These are phyloP conservation scores for Cyprinodon diabolis DNA, from an alignment of 2,797 vertebrate species.

Conservation along the genomic window DNA sequence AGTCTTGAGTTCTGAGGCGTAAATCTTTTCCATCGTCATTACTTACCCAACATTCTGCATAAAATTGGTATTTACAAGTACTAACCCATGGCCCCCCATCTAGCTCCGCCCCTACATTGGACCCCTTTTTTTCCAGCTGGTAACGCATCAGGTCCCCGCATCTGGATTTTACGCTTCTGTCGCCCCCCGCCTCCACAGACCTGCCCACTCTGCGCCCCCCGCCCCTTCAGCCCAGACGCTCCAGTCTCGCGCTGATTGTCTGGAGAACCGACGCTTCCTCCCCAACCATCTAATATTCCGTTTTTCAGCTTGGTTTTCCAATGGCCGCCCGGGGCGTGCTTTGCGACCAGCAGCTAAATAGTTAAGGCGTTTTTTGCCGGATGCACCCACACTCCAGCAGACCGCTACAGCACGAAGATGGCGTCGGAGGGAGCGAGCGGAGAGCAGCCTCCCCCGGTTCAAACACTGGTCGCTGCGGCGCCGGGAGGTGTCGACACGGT, in stretches of 20 bases:
- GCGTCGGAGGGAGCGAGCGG: constrained; percentile 93
- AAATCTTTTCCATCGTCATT: too few relatives aligned
- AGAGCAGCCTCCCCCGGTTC: constrained; percentile 86
- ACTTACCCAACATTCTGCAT: too few relatives aligned
- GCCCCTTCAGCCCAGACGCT: constrained; percentile 27
- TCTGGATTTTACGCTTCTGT: constrained; percentile 69
- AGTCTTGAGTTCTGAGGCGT: too few relatives aligned
- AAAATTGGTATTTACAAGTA: too few relatives aligned
- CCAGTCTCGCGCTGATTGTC: constrained; percentile 16
- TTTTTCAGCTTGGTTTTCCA: constrained; percentile 6
- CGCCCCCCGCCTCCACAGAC: constrained; percentile 59
- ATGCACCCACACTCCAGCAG: constrained; percentile 77
- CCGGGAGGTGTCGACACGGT: constrained; percentile 81
- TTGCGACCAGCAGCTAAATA: constrained; percentile 73
- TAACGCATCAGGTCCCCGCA: constrained; percentile 54
- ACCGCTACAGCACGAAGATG: constrained; percentile 91
- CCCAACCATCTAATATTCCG: neutral
- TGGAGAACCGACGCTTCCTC: constrained; percentile 24
- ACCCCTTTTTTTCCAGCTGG: constrained; percentile 59
- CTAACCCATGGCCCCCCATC: too few relatives aligned
- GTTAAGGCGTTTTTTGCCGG: constrained; percentile 72
- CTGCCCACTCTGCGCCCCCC: constrained; percentile 19
- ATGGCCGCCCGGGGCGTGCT: constrained; percentile 47
- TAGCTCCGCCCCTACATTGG: too few relatives aligned
- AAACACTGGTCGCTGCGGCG: constrained; percentile 78